Percentiles rank a stretch among this genome's conserved stretches.
These are phyloP conservation scores for Melanotaenia trifasciata DNA, from an alignment of 2,797 vertebrate genomes.

Conservation along the genomic window DNA sequence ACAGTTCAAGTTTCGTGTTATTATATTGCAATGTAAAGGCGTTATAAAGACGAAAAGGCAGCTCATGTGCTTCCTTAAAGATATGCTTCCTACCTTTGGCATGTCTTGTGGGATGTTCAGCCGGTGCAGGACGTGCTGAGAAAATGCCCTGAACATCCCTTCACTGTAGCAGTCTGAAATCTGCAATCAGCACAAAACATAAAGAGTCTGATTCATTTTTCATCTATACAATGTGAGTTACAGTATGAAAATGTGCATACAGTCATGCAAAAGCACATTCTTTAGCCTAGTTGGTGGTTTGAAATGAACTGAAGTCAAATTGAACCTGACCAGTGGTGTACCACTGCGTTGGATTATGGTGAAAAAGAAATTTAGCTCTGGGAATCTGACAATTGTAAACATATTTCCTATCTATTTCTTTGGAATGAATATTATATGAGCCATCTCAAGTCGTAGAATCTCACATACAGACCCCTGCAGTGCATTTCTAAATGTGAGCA, in stretches of 20 bases:
- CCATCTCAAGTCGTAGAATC: conserved; percentile 42
- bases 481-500: conserved; percentile 50
- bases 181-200: conserved; percentile 80
- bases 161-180: conserved; percentile 91
- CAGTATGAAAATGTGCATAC: neutral
- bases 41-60: neutral
- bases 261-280: conserved; percentile 1
- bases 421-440: conserved; percentile 53
- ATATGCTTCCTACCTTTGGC: conserved; percentile 84
- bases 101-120: conserved; percentile 87
- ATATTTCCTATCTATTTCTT: conserved; percentile 36
- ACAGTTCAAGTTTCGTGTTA: neutral
- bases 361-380: conserved; percentile 15
- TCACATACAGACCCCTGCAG: conserved; percentile 33
- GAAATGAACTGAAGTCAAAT: conserved; percentile 20
- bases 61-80: neutral
- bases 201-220: conserved; percentile 10
- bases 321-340: conserved; percentile 6
- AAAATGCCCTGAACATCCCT: conserved; percentile 94
- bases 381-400: conserved; percentile 43
- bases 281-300: conserved; percentile 1
- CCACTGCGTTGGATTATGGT: neutral
- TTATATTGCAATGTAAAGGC: neutral
- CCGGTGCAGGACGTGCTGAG: conserved; percentile 93
- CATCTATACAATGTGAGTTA: conserved; percentile 5